These are phyloP conservation scores for Alaudala cheleensis DNA, from an alignment of 2,113 vertebrate species.

Conservation along the genomic window DNA sequence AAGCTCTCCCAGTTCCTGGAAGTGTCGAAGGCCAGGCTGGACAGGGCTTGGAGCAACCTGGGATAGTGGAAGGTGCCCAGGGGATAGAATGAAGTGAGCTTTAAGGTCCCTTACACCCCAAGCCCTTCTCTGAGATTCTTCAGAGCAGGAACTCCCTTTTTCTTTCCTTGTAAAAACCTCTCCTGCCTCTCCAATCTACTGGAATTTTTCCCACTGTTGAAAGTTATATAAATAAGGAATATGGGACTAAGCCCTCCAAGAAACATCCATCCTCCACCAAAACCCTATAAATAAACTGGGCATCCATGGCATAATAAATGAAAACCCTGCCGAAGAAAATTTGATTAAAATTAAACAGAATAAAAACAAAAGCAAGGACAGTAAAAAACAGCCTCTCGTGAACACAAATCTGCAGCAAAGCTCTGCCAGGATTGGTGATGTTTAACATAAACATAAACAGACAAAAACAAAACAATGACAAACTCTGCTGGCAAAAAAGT, in stretches of 20 bases:
- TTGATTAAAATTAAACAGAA: background rate
- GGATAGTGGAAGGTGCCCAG: background rate
- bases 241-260: background rate
- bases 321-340: background rate
- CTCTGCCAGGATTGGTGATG: background rate
- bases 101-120: background rate
- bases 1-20: background rate
- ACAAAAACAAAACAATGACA: background rate
- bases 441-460: background rate
- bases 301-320: background rate
- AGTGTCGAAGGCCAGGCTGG: background rate
- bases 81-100: background rate
- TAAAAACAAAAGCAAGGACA: background rate
- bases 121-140: background rate
- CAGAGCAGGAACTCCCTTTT: background rate
- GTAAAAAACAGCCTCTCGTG: background rate
- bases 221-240: background rate
- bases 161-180: background rate
- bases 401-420: background rate
- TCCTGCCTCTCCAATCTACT: background rate
- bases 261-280: background rate
- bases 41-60: fast-evolving
- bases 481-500: background rate
- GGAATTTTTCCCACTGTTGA: background rate
- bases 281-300: background rate